Evolutionary conservation across 2,888 invertebrate species (phyloP).

Genomic region (Quadroppia sp.): DNA sequence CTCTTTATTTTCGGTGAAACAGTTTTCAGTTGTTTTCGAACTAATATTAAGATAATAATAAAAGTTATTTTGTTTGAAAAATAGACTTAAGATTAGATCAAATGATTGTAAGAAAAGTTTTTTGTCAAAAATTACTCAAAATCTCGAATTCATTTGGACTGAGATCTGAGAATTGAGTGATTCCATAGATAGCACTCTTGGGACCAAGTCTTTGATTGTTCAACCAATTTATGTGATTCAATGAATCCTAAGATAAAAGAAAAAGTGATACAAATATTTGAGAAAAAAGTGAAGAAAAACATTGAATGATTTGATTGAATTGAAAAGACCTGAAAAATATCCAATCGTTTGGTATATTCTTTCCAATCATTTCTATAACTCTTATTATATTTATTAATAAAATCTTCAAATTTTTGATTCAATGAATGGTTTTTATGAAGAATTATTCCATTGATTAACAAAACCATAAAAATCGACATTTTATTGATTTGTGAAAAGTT

Average conservation of each 20-base stretch:
- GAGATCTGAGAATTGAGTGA: conserved; percentile 63
- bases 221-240: conserved; percentile 57
- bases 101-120: too few species aligned
- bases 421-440: conserved; percentile 45
- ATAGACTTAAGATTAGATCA: too few species aligned
- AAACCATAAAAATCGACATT: conserved; percentile 31
- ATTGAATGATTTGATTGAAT: background rate
- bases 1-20: background rate
- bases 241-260: conserved; percentile 55
- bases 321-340: conserved; percentile 60
- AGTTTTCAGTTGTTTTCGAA: background rate
- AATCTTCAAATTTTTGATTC: conserved; percentile 56
- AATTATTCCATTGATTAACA: conserved; percentile 23
- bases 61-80: background rate
- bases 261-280: background rate
- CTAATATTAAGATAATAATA: background rate
- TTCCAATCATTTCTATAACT: conserved; percentile 56
- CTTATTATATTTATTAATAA: conserved; percentile 59
- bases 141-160: conserved; percentile 61
- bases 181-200: conserved; percentile 58
- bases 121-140: conserved; percentile 41
- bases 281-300: too few species aligned
- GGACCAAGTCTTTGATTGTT: conserved; percentile 52
- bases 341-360: conserved; percentile 58
- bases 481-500: conserved; percentile 29